Base-by-base conservation (phyloP, 2,113 vertebrate genomes). In the Percina caprodes region DNA sequence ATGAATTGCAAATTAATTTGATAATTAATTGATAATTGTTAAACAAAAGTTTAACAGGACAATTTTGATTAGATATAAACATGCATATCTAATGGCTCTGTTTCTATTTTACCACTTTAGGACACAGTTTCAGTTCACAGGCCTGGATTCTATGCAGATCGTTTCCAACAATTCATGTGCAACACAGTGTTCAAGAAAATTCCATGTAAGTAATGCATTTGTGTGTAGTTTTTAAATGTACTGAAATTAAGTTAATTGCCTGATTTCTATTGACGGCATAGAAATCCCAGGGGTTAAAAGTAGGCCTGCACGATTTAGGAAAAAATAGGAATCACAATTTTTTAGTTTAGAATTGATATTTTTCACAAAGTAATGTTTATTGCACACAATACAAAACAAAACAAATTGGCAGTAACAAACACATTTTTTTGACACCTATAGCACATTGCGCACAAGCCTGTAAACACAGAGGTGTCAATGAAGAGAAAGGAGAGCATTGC, bases 151-250 rank as follows among this genome's bases (percentile, higher is more conserved):
- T 99, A 99, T 0, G 97, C 98, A 0, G 98, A 99, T 7, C 94
- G 98, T 14, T 99, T 99, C 91, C 97, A 97, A 35, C 95, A 95
- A 6, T 99, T 99, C 91, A 99, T 99, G 98, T 99, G 98, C 90
- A 96, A 72, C 94, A 96, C 96, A 0, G 97, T 95, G 0, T 99
- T 99, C 89, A 97, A 95, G 92, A 97, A 96, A 87, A 95, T 98
- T 30, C 97, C 97, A 14, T 23, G 98, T 99, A 91, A 95, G 97
- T 95, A 11, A 5, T 52, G 13, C 52, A 14, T 1, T 19, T 61
- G 3, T 26, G 21, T 33, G 21, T 39, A 1, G 52, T 68, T 69
- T 39, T 3, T 46, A 15, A 65, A 45, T 60, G 13, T 23, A 4
- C 21, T 18, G 5, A n/a, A 18, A 4, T 24, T 0, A 14, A 2